A percentile compares a stretch with the other conserved stretches of the same genome.
phyloP scores from a whole-genome alignment of 2,888 invertebrate genomes.

The Andrena camellia region DNA sequence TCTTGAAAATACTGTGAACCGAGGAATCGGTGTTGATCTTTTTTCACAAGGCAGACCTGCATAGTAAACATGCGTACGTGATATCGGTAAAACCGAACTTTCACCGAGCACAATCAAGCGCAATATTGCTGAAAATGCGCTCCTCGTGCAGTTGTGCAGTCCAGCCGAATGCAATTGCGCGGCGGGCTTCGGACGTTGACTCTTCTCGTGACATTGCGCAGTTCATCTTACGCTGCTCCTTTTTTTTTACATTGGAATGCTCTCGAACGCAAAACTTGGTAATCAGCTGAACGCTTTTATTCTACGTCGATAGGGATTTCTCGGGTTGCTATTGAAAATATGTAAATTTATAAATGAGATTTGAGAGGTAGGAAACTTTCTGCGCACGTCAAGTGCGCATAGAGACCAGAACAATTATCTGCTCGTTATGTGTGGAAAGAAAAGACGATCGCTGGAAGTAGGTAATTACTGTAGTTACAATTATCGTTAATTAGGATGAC shows the following conservation, averaged over 20 bases:
- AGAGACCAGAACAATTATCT: too few relatives aligned
- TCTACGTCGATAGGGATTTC: neutral
- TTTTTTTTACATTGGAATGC: neutral
- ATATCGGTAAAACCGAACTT: conserved; percentile 64
- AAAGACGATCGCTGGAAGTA: neutral
- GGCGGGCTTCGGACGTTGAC: conserved; percentile 54
- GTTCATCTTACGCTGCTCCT: conserved; percentile 24
- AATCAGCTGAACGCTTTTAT: neutral
- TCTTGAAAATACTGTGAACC: neutral
- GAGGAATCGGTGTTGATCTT: neutral
- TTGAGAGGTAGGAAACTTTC: too few relatives aligned
- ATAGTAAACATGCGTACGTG: neutral
- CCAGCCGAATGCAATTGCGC: conserved; percentile 33
- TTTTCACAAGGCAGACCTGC: neutral
- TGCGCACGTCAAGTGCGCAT: too few relatives aligned
- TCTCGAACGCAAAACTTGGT: neutral
- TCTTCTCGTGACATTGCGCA: conserved; percentile 57
- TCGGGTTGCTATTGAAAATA: neutral
- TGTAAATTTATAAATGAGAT: too few relatives aligned
- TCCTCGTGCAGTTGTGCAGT: conserved; percentile 41
- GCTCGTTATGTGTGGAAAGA: neutral
- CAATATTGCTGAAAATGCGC: conserved; percentile 52
- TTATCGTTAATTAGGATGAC: conserved; percentile 7
- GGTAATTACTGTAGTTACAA: conserved; percentile 40
- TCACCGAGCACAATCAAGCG: conserved; percentile 74